Conservation (phyloP, 2,113 vertebrate genomes). For the Tinamus guttatus region DNA sequence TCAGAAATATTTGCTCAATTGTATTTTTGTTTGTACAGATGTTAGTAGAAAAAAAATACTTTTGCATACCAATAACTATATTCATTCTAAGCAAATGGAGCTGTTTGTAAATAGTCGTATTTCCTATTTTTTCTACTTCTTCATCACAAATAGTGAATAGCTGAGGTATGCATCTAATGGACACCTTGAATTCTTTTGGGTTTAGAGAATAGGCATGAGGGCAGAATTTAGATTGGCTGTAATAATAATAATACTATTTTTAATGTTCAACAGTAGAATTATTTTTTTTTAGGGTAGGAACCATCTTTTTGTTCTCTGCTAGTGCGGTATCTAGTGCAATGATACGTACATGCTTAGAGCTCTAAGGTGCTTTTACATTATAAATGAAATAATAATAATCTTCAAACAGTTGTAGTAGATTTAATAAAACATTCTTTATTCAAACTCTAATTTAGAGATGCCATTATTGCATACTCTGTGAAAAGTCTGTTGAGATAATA, state of each 20-base stretch:
- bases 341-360: background rate
- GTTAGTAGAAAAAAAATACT: background rate
- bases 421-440: constrained; percentile 28
- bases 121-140: background rate
- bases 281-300: background rate
- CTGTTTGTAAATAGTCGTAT: background rate
- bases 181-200: background rate
- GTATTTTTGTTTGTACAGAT: background rate
- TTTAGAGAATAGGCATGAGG: background rate
- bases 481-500: background rate
- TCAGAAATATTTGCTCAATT: background rate
- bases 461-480: background rate
- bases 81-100: background rate
- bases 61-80: background rate
- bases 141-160: background rate
- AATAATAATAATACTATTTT: background rate
- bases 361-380: constrained; percentile 30
- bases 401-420: background rate
- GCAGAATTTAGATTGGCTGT: background rate
- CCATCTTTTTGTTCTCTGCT: background rate
- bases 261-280: background rate
- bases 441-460: constrained; percentile 21
- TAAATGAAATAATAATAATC: background rate
- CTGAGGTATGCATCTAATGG: background rate
- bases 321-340: background rate